Evolutionary conservation across 2,113 vertebrate genomes (phyloP).

Genomic region (Columbina picui): DNA sequence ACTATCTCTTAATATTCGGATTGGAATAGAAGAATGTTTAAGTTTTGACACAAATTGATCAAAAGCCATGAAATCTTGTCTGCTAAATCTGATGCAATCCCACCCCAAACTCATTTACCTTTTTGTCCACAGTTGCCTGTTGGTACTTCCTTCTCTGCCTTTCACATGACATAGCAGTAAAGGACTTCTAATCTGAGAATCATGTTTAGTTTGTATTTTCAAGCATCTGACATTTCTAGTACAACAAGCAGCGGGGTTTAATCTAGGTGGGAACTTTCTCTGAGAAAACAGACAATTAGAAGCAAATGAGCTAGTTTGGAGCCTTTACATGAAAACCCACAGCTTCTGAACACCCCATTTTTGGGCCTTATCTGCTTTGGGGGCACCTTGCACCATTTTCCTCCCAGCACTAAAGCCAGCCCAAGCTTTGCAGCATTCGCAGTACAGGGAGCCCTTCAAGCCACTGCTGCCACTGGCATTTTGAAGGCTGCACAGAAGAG

Average conservation of each 20-base stretch:
- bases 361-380: not conserved
- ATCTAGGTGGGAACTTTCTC: not conserved
- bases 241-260: not conserved
- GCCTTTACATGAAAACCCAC: not conserved
- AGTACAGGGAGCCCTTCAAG: not conserved
- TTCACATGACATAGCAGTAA: not conserved
- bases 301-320: not conserved
- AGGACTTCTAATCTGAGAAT: not conserved
- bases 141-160: not conserved
- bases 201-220: not conserved
- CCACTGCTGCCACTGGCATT: not conserved
- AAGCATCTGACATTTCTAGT: not conserved
- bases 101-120: not conserved
- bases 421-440: not conserved
- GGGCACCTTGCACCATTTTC: not conserved
- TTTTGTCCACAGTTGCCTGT: not conserved
- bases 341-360: fast-evolving
- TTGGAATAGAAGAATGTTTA: not conserved
- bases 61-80: not conserved
- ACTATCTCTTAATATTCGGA: not conserved
- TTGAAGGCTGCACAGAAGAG: not conserved
- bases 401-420: not conserved
- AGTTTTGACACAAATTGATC: not conserved
- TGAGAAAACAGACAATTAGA: not conserved
- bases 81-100: not conserved